Conservation (phyloP, 2,113 vertebrate genomes). For the Varanus salvator region DNA sequence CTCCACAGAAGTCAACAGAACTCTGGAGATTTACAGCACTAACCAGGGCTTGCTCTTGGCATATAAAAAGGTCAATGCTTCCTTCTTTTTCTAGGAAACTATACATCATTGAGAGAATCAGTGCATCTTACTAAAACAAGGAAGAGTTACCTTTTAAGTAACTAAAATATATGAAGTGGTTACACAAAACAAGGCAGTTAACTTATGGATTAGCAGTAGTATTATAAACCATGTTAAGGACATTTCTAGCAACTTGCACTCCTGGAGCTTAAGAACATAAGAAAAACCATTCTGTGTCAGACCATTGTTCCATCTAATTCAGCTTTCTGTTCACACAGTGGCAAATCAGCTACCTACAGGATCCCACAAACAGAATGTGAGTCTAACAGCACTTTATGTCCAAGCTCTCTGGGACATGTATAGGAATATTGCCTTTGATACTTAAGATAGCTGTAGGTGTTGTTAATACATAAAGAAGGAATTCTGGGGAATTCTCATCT, state of each 20-base stretch:
- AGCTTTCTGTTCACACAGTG: no score
- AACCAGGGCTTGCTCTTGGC: background rate
- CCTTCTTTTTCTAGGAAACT: background rate
- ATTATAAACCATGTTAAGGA: background rate
- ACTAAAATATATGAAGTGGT: background rate
- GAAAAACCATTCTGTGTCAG: no score
- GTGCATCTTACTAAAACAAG: background rate
- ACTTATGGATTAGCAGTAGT: background rate
- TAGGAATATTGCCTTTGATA: no score
- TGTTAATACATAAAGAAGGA: background rate
- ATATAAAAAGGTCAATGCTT: conserved; percentile 30
- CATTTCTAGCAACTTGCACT: background rate
- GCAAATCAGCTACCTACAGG: no score
- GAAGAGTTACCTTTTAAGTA: background rate
- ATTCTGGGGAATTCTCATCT: background rate
- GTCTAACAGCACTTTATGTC: no score
- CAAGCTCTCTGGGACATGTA: no score
- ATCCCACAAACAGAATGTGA: no score
- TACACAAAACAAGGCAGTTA: background rate
- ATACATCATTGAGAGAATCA: conserved; percentile 10
- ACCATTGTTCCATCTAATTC: no score
- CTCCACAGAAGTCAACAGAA: conserved; percentile 17
- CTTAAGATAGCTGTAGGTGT: background rate
- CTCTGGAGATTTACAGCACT: conserved; percentile 16
- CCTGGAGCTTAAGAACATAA: background rate